Evolutionary conservation across 2,113 vertebrate genomes (phyloP).

Genomic region (Sisor rabdophorus): DNA sequence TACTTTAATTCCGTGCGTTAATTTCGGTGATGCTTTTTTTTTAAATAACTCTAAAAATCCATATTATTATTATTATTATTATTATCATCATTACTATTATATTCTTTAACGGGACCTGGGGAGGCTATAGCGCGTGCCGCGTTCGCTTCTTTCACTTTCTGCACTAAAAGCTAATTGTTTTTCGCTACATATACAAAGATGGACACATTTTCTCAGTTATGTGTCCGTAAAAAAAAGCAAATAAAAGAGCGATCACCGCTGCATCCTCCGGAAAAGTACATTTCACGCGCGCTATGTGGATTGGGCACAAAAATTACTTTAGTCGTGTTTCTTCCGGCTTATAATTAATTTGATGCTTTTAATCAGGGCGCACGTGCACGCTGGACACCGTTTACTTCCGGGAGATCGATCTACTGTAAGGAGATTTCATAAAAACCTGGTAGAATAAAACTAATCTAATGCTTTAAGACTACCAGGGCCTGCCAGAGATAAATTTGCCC

Average conservation of each 20-base stretch:
- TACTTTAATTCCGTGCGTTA: not conserved
- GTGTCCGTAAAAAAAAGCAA: not conserved
- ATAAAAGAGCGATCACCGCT: not conserved
- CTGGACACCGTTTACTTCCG: too few species aligned
- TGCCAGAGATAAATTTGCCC: too few species aligned
- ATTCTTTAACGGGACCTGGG: not conserved
- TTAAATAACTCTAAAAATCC: not conserved
- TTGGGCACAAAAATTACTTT: too few species aligned
- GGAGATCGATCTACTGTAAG: too few species aligned
- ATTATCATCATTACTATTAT: not conserved
- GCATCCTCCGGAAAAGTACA: not conserved
- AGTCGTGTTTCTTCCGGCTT: too few species aligned
- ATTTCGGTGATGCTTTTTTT: not conserved
- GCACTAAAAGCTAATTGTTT: not conserved
- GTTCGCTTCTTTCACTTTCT: not conserved
- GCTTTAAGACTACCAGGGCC: too few species aligned
- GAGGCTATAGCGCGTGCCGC: not conserved
- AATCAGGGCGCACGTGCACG: too few species aligned
- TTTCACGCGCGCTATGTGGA: too few species aligned
- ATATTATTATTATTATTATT: not conserved
- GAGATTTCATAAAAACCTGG: too few species aligned
- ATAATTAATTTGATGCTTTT: too few species aligned
- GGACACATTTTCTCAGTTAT: not conserved
- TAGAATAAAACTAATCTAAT: too few species aligned
- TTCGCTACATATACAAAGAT: not conserved